Conservation (phyloP, 1,140 invertebrate genomes). For the Kradibia gibbosae region DNA sequence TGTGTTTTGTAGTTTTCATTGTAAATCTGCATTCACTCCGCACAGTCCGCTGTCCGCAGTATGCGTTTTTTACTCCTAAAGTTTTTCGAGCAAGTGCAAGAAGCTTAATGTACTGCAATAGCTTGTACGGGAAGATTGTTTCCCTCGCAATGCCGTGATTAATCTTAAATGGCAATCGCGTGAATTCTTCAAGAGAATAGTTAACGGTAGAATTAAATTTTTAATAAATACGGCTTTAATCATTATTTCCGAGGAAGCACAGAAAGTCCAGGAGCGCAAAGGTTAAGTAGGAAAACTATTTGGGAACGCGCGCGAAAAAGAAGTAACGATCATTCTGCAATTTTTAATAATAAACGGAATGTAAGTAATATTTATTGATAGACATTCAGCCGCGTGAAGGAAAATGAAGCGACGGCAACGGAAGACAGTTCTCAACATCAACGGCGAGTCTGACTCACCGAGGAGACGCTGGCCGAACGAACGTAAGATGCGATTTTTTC, state of each 20-base stretch:
- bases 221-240: background rate
- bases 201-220: background rate
- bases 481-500: conserved; percentile 25
- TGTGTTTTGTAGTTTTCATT: background rate
- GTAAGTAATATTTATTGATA: conserved; percentile 20
- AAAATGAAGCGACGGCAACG: conserved; percentile 53
- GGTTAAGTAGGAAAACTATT: conserved; percentile 2
- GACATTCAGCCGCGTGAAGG: conserved; percentile 17
- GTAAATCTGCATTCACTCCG: background rate
- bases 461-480: conserved; percentile 62
- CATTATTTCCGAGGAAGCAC: background rate
- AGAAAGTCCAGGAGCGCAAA: background rate
- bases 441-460: conserved; percentile 59
- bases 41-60: no score
- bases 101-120: background rate
- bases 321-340: background rate
- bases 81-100: background rate
- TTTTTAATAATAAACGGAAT: background rate
- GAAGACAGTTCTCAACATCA: conserved; percentile 64
- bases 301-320: background rate
- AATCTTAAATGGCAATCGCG: background rate
- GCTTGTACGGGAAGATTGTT: background rate
- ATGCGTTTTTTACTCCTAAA: conserved; percentile 1
- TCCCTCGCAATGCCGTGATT: background rate
- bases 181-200: background rate